Evolutionary conservation across 2,113 vertebrate species (phyloP).

Genomic region (Barnardius zonarius): DNA sequence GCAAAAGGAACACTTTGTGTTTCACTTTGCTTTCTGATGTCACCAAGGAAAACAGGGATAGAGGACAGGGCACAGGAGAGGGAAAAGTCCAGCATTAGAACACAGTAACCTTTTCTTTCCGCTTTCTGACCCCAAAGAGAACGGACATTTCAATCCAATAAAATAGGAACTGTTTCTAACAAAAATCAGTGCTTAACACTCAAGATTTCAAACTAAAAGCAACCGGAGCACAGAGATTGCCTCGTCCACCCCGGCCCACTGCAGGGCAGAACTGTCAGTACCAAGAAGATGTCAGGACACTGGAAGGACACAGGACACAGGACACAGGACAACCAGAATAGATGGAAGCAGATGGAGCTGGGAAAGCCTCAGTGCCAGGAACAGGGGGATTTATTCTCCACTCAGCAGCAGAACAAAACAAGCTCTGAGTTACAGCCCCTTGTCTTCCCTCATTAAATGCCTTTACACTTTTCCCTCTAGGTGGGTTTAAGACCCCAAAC

Average conservation of each 20-base stretch:
- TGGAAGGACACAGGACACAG: background rate
- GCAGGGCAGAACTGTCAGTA: background rate
- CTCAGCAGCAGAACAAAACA: background rate
- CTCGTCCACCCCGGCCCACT: fast-evolving
- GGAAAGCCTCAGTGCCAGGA: background rate
- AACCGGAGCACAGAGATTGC: background rate
- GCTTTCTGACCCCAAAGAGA: background rate
- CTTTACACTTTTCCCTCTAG: background rate
- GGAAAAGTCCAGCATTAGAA: background rate
- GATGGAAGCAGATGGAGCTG: background rate
- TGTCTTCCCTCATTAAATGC: background rate
- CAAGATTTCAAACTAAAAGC: background rate
- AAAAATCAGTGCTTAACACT: background rate
- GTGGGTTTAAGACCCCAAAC: background rate
- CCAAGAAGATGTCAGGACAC: background rate
- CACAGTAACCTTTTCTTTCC: background rate
- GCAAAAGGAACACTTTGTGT: background rate
- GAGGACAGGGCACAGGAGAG: background rate
- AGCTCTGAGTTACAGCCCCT: background rate
- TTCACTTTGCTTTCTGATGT: background rate
- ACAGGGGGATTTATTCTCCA: background rate
- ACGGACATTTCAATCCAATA: background rate
- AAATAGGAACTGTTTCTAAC: background rate
- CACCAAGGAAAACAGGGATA: background rate
- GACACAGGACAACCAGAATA: background rate